Conservation (phyloP, 1,140 invertebrate species). For the Drosophila melanica region DNA sequence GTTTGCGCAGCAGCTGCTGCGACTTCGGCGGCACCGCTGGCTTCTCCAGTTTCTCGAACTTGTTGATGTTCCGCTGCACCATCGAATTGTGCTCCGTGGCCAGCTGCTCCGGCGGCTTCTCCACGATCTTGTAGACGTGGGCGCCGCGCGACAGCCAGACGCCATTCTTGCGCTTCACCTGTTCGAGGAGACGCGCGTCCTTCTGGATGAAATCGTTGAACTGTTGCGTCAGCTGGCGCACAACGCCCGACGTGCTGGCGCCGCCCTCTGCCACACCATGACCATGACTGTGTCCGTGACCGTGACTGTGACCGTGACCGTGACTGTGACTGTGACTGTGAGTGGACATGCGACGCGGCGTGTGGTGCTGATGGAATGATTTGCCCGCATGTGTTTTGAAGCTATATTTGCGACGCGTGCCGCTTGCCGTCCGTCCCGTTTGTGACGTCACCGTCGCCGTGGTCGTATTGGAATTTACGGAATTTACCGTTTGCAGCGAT, state of each 20-base stretch:
- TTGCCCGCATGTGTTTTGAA: constrained; percentile 82
- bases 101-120: constrained; percentile 34
- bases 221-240: constrained; percentile 84
- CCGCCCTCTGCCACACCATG: constrained; percentile 3
- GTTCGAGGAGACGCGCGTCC: constrained; percentile 75
- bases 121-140: constrained; percentile 80
- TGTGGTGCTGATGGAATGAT: constrained; percentile 67
- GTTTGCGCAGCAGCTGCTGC: constrained; percentile 66
- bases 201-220: constrained; percentile 84
- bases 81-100: constrained; percentile 44
- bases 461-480: constrained; percentile 29
- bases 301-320: too few relatives aligned
- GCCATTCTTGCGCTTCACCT: constrained; percentile 82
- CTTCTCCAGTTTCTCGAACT: constrained; percentile 84
- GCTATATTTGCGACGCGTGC: constrained; percentile 75
- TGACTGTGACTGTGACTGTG: constrained; percentile 24
- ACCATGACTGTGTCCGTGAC: constrained; percentile 1
- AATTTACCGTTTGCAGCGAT: constrained; percentile 56
- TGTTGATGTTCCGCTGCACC: constrained; percentile 84
- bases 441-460: constrained; percentile 38
- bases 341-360: constrained; percentile 42
- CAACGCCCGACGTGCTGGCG: constrained; percentile 27
- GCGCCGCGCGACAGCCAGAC: constrained; percentile 67
- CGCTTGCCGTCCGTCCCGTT: constrained; percentile 5
- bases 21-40: constrained; percentile 82